A percentile compares a stretch with the other conserved stretches of the same genome.
Evolutionary conservation across 2,797 vertebrate genomes (phyloP).

Genomic region (Crax fasciolata): DNA sequence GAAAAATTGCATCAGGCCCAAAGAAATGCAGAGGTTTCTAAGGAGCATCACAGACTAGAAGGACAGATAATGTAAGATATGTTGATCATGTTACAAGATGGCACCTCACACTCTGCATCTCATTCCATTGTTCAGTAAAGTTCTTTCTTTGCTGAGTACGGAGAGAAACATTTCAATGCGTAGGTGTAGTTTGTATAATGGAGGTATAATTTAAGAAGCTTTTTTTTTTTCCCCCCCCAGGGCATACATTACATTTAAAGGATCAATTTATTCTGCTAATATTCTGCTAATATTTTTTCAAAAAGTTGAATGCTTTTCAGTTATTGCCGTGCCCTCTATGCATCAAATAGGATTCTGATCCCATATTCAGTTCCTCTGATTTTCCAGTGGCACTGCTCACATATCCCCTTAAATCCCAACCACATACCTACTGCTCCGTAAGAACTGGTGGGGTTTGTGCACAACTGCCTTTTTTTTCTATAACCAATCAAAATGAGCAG

Average conservation of each 20-base stretch:
- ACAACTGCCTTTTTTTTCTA: conserved; percentile 39
- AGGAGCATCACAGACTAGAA: background rate
- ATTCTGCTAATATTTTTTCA: conserved; percentile 36
- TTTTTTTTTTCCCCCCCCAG: conserved; percentile 45
- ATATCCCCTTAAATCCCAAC: background rate
- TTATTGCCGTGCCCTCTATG: conserved; percentile 29
- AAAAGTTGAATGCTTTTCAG: conserved; percentile 40
- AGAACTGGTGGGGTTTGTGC: conserved; percentile 80
- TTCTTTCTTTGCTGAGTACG: background rate
- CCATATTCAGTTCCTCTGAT: background rate
- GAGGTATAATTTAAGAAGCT: conserved; percentile 56
- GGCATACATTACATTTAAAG: conserved; percentile 17
- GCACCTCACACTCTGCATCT: background rate
- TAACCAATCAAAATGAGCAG: conserved; percentile 67
- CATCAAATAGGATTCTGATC: background rate
- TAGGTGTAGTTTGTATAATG: conserved; percentile 42
- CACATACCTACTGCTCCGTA: background rate
- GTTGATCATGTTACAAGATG: background rate
- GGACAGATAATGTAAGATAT: background rate
- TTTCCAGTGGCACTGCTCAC: background rate
- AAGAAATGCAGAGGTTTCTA: background rate
- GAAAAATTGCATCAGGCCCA: background rate
- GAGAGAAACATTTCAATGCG: conserved; percentile 13
- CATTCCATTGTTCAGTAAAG: background rate
- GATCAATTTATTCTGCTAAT: background rate